Conservation (phyloP, 1,140 invertebrate genomes). For the Druon quercuslanigerum region DNA sequence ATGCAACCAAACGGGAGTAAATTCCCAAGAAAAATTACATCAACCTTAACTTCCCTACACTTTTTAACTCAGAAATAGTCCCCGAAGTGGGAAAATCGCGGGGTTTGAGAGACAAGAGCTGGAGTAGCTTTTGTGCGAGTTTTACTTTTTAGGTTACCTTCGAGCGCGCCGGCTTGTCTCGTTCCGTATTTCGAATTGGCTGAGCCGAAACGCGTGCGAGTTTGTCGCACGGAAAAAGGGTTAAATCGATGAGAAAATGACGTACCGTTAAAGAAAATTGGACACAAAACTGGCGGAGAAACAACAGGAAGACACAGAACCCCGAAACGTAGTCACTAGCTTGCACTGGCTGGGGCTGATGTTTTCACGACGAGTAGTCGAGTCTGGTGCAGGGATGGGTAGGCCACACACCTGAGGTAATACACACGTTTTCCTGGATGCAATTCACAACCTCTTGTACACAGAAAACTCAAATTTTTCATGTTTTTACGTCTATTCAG, state of each 20-base stretch:
- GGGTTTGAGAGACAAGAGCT: background rate
- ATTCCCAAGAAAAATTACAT: conserved; percentile 11
- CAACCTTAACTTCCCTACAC: conserved; percentile 20
- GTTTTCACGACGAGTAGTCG: conserved; percentile 63
- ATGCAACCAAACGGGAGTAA: background rate
- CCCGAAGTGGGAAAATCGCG: conserved; percentile 20
- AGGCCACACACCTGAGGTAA: too few relatives aligned
- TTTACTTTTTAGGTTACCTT: conserved; percentile 72
- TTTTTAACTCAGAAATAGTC: conserved; percentile 6
- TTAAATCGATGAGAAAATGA: background rate
- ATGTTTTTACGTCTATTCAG: too few relatives aligned
- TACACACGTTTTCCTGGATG: too few relatives aligned
- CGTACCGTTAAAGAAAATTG: conserved; percentile 36
- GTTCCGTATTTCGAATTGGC: conserved; percentile 48
- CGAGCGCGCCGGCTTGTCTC: conserved; percentile 70
- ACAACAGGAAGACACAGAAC: conserved; percentile 46
- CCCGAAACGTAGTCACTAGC: conserved; percentile 63
- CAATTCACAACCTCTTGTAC: too few relatives aligned
- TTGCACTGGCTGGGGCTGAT: conserved; percentile 72
- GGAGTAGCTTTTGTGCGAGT: conserved; percentile 40
- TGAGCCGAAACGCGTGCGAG: conserved; percentile 11
- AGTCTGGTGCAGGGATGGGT: conserved; percentile 57
- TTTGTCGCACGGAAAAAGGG: background rate
- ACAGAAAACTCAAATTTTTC: too few relatives aligned
- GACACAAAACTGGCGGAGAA: conserved; percentile 38